phyloP scores from a whole-genome alignment of 2,888 invertebrate species.

The Drosophila algonquin region DNA sequence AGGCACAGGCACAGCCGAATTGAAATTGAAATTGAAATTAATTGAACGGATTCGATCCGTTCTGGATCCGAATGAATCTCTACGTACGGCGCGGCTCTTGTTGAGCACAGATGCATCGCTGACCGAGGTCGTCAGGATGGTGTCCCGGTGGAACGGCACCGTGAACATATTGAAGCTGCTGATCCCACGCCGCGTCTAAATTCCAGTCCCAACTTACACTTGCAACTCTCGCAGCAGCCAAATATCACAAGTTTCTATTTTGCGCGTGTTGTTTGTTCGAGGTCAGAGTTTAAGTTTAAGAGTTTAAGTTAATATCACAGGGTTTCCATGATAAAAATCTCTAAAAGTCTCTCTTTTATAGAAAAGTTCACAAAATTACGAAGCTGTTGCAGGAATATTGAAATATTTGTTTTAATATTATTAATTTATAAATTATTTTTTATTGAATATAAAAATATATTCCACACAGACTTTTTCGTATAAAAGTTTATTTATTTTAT shows the following conservation, averaged over 20 bases:
- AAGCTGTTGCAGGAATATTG: slow-evolving; percentile 2
- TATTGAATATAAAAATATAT: too few relatives aligned
- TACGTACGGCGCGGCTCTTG: slow-evolving; percentile 86
- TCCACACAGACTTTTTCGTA: too few relatives aligned
- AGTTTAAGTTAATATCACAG: slow-evolving; percentile 34
- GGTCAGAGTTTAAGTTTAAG: slow-evolving; percentile 3
- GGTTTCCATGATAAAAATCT: slow-evolving; percentile 27
- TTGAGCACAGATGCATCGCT: slow-evolving; percentile 88
- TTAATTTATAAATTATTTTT: too few relatives aligned
- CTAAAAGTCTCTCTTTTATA: slow-evolving; percentile 6
- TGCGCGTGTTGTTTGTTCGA: slow-evolving; percentile 11
- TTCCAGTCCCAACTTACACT: slow-evolving; percentile 52
- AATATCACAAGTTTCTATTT: slow-evolving; percentile 27
- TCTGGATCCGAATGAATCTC: slow-evolving; percentile 6
- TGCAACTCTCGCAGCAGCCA: slow-evolving; percentile 30
- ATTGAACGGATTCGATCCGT: slow-evolving; percentile 40
- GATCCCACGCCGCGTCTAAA: slow-evolving; percentile 18
- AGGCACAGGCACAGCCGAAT: slow-evolving; percentile 41
- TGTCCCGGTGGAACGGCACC: slow-evolving; percentile 84
- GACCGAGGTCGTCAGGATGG: slow-evolving; percentile 85
- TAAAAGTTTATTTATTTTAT: not conserved
- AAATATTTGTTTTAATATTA: not conserved
- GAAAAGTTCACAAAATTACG: slow-evolving; percentile 26
- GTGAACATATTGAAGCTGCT: slow-evolving; percentile 81
- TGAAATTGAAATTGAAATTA: slow-evolving; percentile 72